A percentile compares a stretch with the other conserved stretches of the same genome.
Conservation (phyloP, 2,888 invertebrate genomes). For the Cryptus armator region DNA sequence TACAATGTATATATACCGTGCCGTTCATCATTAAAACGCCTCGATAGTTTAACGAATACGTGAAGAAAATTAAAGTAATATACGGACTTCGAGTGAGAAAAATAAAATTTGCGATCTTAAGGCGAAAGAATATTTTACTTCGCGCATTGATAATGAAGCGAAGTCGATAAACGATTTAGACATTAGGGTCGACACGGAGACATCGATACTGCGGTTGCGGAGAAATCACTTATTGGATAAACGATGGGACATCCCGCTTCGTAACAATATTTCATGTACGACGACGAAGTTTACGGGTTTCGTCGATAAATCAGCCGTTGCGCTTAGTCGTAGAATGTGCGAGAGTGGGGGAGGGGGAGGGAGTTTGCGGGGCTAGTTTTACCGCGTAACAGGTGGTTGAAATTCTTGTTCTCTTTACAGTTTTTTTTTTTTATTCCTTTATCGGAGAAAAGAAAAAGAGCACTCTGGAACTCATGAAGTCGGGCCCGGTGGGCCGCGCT, state of each 20-base stretch:
- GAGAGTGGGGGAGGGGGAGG: conserved; percentile 13
- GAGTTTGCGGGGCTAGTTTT: conserved; percentile 77
- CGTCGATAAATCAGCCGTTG: conserved; percentile 82
- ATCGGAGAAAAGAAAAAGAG: conserved; percentile 83
- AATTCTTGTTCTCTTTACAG: conserved; percentile 81
- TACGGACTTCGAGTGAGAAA: background rate
- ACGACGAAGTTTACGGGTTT: conserved; percentile 74
- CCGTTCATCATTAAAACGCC: too few species aligned
- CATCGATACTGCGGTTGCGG: conserved; percentile 46
- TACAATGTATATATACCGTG: too few species aligned
- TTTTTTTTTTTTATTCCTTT: conserved; percentile 82
- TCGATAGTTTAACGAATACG: too few species aligned
- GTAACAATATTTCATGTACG: conserved; percentile 66
- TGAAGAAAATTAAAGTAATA: background rate
- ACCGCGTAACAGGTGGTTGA: conserved; percentile 84
- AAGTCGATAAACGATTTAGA: conserved; percentile 26
- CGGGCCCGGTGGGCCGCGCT: conserved; percentile 76
- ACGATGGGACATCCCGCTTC: conserved; percentile 53
- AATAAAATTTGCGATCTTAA: background rate
- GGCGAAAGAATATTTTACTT: background rate
- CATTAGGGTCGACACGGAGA: conserved; percentile 17
- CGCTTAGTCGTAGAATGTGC: conserved; percentile 77
- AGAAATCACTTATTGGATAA: conserved; percentile 64
- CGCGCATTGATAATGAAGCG: conserved; percentile 41
- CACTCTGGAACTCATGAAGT: conserved; percentile 82